Conservation (phyloP, 23 tunicate species). For the Trididemnum nubilum region DNA sequence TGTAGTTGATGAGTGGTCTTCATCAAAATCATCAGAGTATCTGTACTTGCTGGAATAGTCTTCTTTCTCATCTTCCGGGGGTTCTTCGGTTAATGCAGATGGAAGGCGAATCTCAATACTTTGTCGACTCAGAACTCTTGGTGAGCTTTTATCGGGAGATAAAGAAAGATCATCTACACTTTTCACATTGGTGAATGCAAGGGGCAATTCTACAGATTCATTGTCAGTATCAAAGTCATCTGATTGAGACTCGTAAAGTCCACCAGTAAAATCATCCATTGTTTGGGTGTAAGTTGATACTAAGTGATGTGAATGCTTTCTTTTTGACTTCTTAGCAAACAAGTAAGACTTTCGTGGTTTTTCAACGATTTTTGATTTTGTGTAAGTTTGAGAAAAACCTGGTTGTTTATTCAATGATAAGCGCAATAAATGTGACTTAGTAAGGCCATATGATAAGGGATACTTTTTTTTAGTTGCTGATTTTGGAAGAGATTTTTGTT, state of each 20-base stretch:
- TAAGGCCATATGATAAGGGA: conserved; percentile 50
- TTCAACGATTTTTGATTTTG: neutral
- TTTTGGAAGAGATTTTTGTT: neutral
- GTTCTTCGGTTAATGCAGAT: conserved; percentile 35
- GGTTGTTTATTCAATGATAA: conserved; percentile 8
- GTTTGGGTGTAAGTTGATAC: conserved; percentile 15
- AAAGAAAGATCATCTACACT: conserved; percentile 2
- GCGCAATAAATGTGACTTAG: conserved; percentile 41
- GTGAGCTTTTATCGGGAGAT: conserved; percentile 27
- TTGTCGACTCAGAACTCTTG: conserved; percentile 56
- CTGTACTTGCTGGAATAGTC: conserved; percentile 29
- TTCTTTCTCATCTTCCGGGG: neutral
- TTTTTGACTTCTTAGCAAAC: neutral
- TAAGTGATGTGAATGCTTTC: neutral
- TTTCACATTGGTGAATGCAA: conserved; percentile 1
- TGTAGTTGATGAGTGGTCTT: conserved; percentile 35
- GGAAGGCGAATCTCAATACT: conserved; percentile 76
- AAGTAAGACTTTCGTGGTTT: neutral
- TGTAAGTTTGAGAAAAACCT: neutral
- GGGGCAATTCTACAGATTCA: conserved; percentile 11
- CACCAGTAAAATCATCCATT: neutral
- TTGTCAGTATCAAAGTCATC: neutral
- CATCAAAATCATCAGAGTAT: conserved; percentile 81
- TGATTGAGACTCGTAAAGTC: neutral
- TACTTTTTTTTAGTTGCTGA: conserved; percentile 8